Conservation (phyloP, 2,113 vertebrate genomes). For the Micromys minutus region DNA sequence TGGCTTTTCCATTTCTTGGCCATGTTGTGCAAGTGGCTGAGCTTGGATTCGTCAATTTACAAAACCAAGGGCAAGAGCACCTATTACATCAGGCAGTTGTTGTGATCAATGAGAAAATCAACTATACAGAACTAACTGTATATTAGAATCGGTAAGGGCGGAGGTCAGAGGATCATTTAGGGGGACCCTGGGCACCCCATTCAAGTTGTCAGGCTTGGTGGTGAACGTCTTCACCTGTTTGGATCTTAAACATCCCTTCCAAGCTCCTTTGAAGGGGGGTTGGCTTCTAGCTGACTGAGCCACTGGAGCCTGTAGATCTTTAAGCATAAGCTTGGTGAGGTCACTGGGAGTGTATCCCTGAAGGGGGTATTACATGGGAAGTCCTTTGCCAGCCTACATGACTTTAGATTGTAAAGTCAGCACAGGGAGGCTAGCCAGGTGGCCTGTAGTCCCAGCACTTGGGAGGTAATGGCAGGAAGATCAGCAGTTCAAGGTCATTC, state of each 20-base stretch:
- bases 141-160: background rate
- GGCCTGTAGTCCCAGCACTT: background rate
- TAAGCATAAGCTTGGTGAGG: background rate
- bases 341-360: background rate
- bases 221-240: background rate
- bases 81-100: background rate
- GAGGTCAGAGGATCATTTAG: background rate
- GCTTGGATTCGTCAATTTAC: background rate
- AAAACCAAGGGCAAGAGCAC: background rate
- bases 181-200: background rate
- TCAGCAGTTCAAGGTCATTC: background rate
- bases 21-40: background rate
- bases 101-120: background rate
- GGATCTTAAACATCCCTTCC: background rate
- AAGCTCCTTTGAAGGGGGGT: background rate
- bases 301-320: background rate
- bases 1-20: background rate
- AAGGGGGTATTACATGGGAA: background rate
- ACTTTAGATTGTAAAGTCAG: background rate
- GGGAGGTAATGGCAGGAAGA: no score
- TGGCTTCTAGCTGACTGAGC: background rate
- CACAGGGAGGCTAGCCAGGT: background rate
- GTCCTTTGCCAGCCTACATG: background rate
- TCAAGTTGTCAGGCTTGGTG: background rate
- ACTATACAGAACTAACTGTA: no score